A percentile compares a stretch with the other conserved stretches of the same genome.
These are phyloP conservation scores for Macrotus californicus DNA, from an alignment of 2,113 vertebrate species.

Conservation along the genomic window DNA sequence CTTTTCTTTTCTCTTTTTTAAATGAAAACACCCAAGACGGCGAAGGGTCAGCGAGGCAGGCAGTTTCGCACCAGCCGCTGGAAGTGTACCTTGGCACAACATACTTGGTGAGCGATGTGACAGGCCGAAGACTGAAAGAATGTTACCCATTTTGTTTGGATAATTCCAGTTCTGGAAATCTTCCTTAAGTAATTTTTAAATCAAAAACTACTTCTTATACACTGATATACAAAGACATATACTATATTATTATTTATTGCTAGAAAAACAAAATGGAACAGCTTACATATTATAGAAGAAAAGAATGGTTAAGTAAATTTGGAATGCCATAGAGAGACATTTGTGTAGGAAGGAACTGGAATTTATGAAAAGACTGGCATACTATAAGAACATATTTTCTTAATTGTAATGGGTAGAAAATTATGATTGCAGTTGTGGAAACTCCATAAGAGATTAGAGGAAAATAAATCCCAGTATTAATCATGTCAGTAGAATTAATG, in stretches of 20 bases:
- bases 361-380: background rate
- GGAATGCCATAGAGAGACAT: background rate
- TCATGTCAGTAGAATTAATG: background rate
- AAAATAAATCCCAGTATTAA: background rate
- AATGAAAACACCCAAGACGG: background rate
- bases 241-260: background rate
- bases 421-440: background rate
- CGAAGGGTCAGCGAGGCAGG: background rate
- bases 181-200: background rate
- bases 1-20: background rate
- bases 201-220: background rate
- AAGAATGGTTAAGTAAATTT: background rate
- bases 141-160: background rate
- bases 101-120: background rate
- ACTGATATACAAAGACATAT: background rate
- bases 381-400: background rate
- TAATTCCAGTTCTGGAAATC: background rate
- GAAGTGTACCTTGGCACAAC: background rate
- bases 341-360: background rate
- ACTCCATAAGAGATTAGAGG: background rate
- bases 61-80: background rate
- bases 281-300: background rate
- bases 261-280: background rate
- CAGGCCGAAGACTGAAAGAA: background rate
- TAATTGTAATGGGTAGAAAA: background rate